Conservation (phyloP, 1,140 invertebrate genomes). For the Oscheius sp. region DNA sequence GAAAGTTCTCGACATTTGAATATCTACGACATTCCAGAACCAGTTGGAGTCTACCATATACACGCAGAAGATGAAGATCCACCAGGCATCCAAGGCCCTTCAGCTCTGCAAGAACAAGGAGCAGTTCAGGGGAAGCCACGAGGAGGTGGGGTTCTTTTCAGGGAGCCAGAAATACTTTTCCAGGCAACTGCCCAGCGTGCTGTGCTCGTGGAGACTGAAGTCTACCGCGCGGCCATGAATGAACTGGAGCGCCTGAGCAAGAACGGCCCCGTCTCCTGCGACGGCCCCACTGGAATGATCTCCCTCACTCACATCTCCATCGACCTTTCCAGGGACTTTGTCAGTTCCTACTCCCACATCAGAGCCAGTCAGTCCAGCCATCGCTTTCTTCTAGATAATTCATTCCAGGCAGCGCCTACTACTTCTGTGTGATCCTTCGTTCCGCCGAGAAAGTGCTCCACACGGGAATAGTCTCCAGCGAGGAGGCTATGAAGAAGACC, state of each 20-base stretch:
- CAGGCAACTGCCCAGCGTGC: neutral
- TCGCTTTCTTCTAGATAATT: neutral
- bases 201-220: neutral
- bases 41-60: neutral
- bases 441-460: conserved; percentile 11
- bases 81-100: neutral
- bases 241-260: neutral
- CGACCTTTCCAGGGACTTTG: neutral
- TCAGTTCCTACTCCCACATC: neutral
- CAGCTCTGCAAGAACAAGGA: neutral
- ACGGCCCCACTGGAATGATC: neutral
- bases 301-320: neutral
- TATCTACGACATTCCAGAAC: neutral
- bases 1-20: neutral
- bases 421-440: conserved; percentile 7
- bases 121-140: neutral
- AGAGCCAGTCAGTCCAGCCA: neutral
- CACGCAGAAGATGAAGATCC: neutral
- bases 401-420: neutral
- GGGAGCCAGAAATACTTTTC: no score
- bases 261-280: neutral
- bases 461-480: conserved; percentile 7
- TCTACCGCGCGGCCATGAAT: neutral
- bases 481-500: neutral
- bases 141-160: no score